phyloP scores from a whole-genome alignment of 2,797 vertebrate species.

The Lagocephalus sceleratus region DNA sequence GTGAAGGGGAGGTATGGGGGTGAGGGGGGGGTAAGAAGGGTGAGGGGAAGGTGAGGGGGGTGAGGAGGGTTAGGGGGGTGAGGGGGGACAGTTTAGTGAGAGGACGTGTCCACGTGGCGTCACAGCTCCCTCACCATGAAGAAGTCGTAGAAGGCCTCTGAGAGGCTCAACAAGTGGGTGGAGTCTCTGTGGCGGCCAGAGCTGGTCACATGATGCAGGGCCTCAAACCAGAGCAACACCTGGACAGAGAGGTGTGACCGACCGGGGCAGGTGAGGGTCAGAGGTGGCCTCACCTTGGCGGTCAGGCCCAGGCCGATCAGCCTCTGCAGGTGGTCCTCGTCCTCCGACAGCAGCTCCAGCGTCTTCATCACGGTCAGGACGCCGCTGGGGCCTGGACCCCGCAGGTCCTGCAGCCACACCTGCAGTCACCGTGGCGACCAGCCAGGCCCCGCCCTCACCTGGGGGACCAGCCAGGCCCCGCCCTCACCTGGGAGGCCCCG shows the following conservation, averaged over 20 bases:
- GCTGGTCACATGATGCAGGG: constrained; percentile 24
- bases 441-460: background rate
- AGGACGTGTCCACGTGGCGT: too few relatives aligned
- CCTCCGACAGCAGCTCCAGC: constrained; percentile 27
- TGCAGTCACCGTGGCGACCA: background rate
- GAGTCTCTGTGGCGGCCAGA: constrained; percentile 35
- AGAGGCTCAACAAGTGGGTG: constrained; percentile 24
- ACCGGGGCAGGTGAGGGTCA: background rate
- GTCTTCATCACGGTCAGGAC: constrained; percentile 40
- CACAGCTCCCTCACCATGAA: constrained; percentile 55
- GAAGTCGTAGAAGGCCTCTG: constrained; percentile 53
- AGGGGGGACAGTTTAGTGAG: too few relatives aligned
- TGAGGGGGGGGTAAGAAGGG: too few relatives aligned
- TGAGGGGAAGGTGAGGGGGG: too few relatives aligned
- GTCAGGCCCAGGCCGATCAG: constrained; percentile 28
- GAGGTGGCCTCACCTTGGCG: constrained; percentile 20
- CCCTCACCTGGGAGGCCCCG: background rate
- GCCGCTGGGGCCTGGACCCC: constrained; percentile 1
- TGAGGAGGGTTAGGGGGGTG: too few relatives aligned
- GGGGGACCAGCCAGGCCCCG: background rate
- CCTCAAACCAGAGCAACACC: constrained; percentile 55
- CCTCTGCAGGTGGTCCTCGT: constrained; percentile 12
- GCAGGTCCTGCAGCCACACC: constrained; percentile 28
- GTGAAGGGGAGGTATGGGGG: too few relatives aligned
- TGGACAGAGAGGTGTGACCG: too few relatives aligned